Evolutionary conservation across 2,888 invertebrate genomes (phyloP).

Genomic region (Pandemis corylana): DNA sequence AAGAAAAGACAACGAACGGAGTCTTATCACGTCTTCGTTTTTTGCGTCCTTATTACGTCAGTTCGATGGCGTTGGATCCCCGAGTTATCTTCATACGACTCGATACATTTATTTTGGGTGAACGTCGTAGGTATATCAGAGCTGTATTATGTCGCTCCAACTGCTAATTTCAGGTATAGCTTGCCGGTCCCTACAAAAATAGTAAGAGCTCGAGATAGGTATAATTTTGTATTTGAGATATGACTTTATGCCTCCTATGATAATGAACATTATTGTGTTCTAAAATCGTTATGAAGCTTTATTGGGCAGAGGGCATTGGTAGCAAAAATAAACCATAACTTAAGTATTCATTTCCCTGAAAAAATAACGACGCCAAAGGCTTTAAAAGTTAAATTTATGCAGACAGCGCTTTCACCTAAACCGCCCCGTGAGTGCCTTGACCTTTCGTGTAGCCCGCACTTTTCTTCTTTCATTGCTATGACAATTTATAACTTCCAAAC

Average conservation of each 20-base stretch:
- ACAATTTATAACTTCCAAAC: conserved; percentile 32
- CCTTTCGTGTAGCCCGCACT: not conserved
- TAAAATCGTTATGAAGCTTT: not conserved
- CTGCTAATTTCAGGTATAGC: not conserved
- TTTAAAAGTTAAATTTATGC: conserved; percentile 28
- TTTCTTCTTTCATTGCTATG: conserved; percentile 25
- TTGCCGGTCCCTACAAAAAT: not conserved
- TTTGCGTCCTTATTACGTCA: conserved; percentile 29
- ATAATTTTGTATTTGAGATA: not conserved
- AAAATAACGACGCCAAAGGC: conserved; percentile 7
- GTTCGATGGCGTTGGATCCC: not conserved
- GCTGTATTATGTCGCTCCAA: not conserved
- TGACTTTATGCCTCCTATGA: not conserved
- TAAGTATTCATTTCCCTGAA: not conserved
- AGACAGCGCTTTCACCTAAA: conserved; percentile 17
- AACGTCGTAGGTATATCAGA: not conserved
- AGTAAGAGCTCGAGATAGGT: not conserved
- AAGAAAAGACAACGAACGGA: conserved; percentile 25
- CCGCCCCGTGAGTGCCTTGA: conserved; percentile 16
- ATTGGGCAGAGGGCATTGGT: not conserved
- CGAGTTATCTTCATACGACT: not conserved
- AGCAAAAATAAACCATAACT: conserved; percentile 8
- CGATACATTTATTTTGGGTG: not conserved
- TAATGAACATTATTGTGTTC: not conserved
- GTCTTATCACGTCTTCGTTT: conserved; percentile 36